Base-by-base conservation (phyloP, 92 coral and sea anemone genomes). In the Diadumene lineata region DNA sequence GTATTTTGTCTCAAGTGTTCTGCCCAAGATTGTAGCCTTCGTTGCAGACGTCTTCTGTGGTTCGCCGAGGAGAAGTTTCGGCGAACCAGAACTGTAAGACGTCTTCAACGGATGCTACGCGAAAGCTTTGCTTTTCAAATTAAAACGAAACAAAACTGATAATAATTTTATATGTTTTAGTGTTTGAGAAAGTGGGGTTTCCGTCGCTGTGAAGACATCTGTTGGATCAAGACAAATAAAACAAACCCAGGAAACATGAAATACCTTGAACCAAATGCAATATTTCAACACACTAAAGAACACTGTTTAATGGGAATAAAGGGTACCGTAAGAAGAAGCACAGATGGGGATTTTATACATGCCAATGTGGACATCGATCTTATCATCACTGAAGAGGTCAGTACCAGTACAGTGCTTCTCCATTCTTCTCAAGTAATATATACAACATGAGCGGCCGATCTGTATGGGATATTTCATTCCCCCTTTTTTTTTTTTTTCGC, bases 141-240 rank as follows among this genome's bases (percentile, higher is more conserved):
- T n/a, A n/a, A n/a, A n/a, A n/a, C 29, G 66, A 16, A 24, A 6
- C 16, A 2, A 7, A 2, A 1, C 23, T 26, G 51, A 25, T 18
- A n/a, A 38, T 32, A 32, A 3, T 7, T 2, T 38, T 21, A 22
- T 67, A 8, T 43, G 24, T 21, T 26, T 56, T 34, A 94, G 98
- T 94, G 98, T 72, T 81, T 94, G 32, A 82, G 91, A 44, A 94
- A 92, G 66, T 94, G 98, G 98, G 98, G 98, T 16, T 94, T 80
- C 68, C 94, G 98, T 27, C 98, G 98, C 15, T 94, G 98, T 46
- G 98, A 94, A 43, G 98, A 94, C 82, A 94, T 94, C 43, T 94
- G 98, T 64, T 94, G 98, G 98, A 94, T 94, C 70, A 94, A 94
- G 69, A 94, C 98, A 9, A 94, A 94, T 88, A 94, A 94, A 74